Evolutionary conservation across 1,140 invertebrate genomes (phyloP).

Genomic region (Chrysomallon squamiferum): DNA sequence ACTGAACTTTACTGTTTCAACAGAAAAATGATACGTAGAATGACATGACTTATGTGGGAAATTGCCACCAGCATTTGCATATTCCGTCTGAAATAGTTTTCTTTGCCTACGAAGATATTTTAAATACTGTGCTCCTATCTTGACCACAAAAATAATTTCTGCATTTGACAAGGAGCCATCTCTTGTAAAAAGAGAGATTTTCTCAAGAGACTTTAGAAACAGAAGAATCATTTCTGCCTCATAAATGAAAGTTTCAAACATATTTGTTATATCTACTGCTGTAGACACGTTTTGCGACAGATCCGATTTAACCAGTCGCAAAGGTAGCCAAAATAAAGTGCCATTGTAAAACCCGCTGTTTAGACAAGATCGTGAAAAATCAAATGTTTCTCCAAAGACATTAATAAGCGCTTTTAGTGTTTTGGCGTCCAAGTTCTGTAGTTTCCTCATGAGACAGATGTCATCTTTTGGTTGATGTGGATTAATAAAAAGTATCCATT

Average conservation of each 20-base stretch:
- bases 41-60: background rate
- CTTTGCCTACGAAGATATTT: background rate
- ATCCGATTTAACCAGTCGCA: constrained; percentile 17
- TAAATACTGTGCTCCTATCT: background rate
- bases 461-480: constrained; percentile 32
- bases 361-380: constrained; percentile 7
- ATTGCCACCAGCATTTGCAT: background rate
- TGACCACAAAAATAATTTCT: background rate
- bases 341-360: constrained; percentile 24
- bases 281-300: constrained; percentile 26
- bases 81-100: background rate
- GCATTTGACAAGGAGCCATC: background rate
- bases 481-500: constrained; percentile 37
- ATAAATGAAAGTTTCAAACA: constrained; percentile 29
- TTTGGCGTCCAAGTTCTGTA: constrained; percentile 4
- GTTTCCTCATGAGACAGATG: constrained; percentile 3
- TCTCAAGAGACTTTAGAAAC: constrained; percentile 11
- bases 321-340: constrained; percentile 48
- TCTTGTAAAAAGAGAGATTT: background rate
- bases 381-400: constrained; percentile 21
- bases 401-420: constrained; percentile 5
- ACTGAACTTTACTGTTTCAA: background rate
- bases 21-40: background rate
- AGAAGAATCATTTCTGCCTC: constrained; percentile 26
- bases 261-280: constrained; percentile 19